Evolutionary conservation across 1,140 invertebrate species (phyloP).

Genomic region (Melipona quadrifasciata): DNA sequence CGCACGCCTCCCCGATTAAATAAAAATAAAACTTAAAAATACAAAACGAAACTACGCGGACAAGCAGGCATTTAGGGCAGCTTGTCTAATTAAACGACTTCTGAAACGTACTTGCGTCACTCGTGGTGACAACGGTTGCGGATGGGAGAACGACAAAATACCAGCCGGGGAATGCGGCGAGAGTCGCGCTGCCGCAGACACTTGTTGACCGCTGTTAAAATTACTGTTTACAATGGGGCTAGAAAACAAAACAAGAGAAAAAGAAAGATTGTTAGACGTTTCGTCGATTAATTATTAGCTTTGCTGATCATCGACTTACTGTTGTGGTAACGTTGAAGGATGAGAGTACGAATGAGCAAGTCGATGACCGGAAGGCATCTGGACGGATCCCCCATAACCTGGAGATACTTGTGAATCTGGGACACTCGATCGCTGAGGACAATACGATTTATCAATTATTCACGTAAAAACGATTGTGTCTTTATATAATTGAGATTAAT

Average conservation of each 20-base stretch:
- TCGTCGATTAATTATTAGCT: not conserved
- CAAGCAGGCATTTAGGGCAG: conserved; percentile 39
- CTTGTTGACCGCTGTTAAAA: conserved; percentile 79
- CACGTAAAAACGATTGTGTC: not conserved
- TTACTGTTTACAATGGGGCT: conserved; percentile 79
- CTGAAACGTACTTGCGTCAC: conserved; percentile 76
- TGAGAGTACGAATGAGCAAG: conserved; percentile 80
- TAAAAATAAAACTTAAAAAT: conserved; percentile 41
- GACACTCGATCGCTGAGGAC: conserved; percentile 84
- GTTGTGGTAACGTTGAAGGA: conserved; percentile 79
- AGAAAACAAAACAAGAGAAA: too few relatives aligned
- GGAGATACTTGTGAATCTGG: conserved; percentile 89
- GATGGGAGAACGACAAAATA: conserved; percentile 79
- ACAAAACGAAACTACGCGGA: conserved; percentile 32
- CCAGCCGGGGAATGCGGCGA: conserved; percentile 79
- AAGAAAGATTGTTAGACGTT: conserved; percentile 42
- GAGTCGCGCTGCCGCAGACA: conserved; percentile 75
- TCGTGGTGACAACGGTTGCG: conserved; percentile 79
- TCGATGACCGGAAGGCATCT: conserved; percentile 80
- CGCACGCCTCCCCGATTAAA: not conserved
- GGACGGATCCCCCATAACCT: conserved; percentile 83
- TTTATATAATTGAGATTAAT: not conserved
- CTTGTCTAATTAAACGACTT: conserved; percentile 40
- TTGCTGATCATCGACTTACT: conserved; percentile 68
- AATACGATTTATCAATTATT: not conserved